phyloP scores from a whole-genome alignment of 2,888 invertebrate genomes.

The Apoda limacodes region DNA sequence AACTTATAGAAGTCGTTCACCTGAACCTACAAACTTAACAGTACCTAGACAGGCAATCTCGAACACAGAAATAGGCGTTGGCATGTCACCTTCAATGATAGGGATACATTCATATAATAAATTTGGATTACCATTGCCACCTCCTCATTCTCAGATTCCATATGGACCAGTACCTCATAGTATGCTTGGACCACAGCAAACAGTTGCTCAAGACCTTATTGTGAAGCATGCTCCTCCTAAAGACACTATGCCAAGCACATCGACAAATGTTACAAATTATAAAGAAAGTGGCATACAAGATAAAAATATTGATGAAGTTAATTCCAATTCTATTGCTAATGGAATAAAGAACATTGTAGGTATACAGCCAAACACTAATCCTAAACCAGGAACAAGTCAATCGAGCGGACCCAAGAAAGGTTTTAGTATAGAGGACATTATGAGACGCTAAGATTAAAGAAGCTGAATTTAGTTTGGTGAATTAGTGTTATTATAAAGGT shows the following conservation, averaged over 20 bases:
- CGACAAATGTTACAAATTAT: constrained; percentile 48
- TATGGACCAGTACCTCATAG: constrained; percentile 49
- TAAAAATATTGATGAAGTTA: constrained; percentile 38
- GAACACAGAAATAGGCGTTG: constrained; percentile 44
- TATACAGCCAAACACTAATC: constrained; percentile 54
- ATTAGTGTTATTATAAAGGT: no score
- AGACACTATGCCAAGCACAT: constrained; percentile 45
- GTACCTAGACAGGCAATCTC: constrained; percentile 50
- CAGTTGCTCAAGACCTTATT: constrained; percentile 63
- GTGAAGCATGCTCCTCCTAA: constrained; percentile 65
- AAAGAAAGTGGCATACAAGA: constrained; percentile 33
- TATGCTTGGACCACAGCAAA: constrained; percentile 58
- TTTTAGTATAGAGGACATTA: constrained; percentile 91
- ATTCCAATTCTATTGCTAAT: constrained; percentile 49
- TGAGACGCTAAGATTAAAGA: constrained; percentile 91
- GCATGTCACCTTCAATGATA: constrained; percentile 48
- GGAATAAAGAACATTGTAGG: constrained; percentile 66
- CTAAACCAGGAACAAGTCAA: constrained; percentile 68
- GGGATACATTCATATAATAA: constrained; percentile 62
- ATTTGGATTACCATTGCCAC: constrained; percentile 58
- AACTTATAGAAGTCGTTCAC: constrained; percentile 54
- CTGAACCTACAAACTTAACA: constrained; percentile 61
- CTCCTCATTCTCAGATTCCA: constrained; percentile 54
- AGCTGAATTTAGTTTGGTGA: constrained; percentile 16
- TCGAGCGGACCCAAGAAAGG: constrained; percentile 80